phyloP scores from a whole-genome alignment of 2,888 invertebrate species.

The Timema podura region DNA sequence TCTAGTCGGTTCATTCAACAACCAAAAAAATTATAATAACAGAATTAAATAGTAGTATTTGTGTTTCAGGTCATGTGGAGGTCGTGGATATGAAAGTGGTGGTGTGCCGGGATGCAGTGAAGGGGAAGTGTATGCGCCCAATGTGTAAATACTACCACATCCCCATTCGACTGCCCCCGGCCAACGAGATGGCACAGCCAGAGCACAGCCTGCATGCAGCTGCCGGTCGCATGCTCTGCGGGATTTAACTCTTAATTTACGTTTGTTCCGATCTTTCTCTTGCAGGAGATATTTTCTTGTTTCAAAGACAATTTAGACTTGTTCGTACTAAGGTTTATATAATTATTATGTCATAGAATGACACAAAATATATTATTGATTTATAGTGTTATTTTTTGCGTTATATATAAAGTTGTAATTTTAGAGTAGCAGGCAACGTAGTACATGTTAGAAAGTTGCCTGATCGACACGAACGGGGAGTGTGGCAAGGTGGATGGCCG shows the following conservation, averaged over 20 bases:
- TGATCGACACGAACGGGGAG: conserved; percentile 26
- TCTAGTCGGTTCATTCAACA: too few species aligned
- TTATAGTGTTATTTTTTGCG: conserved; percentile 31
- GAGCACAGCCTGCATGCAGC: conserved; percentile 38
- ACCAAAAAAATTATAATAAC: too few species aligned
- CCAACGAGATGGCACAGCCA: conserved; percentile 63
- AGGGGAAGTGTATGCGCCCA: conserved; percentile 88
- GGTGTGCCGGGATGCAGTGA: conserved; percentile 93
- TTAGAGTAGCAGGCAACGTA: conserved; percentile 23
- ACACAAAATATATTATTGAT: conserved; percentile 40
- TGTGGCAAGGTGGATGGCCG: conserved; percentile 23
- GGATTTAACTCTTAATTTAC: conserved; percentile 29
- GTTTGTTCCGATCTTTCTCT: conserved; percentile 25
- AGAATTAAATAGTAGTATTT: too few species aligned
- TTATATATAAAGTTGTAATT: conserved; percentile 28
- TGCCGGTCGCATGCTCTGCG: conserved; percentile 31
- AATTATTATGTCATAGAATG: conserved; percentile 44
- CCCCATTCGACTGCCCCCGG: conserved; percentile 84
- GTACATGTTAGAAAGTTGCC: conserved; percentile 21
- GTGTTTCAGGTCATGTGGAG: conserved; percentile 84
- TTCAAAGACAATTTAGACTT: conserved; percentile 29
- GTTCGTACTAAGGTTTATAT: conserved; percentile 28
- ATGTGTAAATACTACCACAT: conserved; percentile 98
- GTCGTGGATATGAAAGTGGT: conserved; percentile 93
- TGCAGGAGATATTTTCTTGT: conserved; percentile 29